These are phyloP conservation scores for Cheumatopsyche charites DNA, from an alignment of 1,140 invertebrate genomes.

Conservation along the genomic window DNA sequence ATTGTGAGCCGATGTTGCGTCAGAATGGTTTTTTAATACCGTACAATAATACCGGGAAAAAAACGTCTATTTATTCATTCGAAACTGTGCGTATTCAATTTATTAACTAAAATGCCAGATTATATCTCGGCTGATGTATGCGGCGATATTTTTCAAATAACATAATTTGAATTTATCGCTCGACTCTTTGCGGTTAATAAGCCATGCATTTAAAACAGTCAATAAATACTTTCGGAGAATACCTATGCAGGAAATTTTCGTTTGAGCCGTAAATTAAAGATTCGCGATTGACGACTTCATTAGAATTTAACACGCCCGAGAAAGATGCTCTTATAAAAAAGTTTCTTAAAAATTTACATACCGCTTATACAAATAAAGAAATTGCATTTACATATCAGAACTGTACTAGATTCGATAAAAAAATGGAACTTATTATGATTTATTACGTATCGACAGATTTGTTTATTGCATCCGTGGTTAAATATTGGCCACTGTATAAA, in stretches of 20 bases:
- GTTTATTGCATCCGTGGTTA: too few species aligned
- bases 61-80: too few species aligned
- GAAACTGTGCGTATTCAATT: not conserved
- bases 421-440: too few species aligned
- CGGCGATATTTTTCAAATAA: slow-evolving; percentile 19
- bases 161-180: slow-evolving; percentile 21
- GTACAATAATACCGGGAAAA: too few species aligned
- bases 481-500: too few species aligned
- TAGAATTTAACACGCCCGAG: slow-evolving; percentile 8
- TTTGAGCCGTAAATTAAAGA: not conserved
- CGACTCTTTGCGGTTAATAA: not conserved
- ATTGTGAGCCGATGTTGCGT: too few species aligned
- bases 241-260: not conserved
- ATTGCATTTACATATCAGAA: too few species aligned
- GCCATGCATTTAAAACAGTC: slow-evolving; percentile 5
- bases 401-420: too few species aligned
- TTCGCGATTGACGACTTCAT: slow-evolving; percentile 15
- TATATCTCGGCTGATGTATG: slow-evolving; percentile 12
- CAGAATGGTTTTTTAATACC: too few species aligned
- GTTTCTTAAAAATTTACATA: too few species aligned
- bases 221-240: slow-evolving; percentile 2
- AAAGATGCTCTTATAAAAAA: not conserved
- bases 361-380: too few species aligned
- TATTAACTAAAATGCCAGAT: slow-evolving; percentile 13
- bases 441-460: too few species aligned